Evolutionary conservation across 1,140 invertebrate species (phyloP).

Genomic region (Phenacoccus solenopsis): DNA sequence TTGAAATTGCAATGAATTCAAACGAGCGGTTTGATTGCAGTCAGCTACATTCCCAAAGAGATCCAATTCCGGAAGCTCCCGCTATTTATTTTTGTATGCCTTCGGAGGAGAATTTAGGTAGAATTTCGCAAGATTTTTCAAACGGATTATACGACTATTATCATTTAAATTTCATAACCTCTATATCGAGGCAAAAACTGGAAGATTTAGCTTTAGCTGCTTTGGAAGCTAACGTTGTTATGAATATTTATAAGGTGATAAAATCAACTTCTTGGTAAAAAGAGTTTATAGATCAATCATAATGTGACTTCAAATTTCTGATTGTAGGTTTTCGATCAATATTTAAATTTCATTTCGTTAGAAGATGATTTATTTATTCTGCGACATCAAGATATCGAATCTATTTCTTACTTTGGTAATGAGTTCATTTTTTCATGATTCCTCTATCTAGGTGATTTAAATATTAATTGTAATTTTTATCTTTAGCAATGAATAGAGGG

Average conservation of each 20-base stretch:
- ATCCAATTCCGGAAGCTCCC: slow-evolving; percentile 94
- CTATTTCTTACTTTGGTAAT: slow-evolving; percentile 73
- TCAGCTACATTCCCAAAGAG: slow-evolving; percentile 82
- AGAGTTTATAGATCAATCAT: background rate
- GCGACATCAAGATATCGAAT: slow-evolving; percentile 79
- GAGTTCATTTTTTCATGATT: slow-evolving; percentile 37
- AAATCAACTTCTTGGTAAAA: slow-evolving; percentile 38
- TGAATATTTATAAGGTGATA: slow-evolving; percentile 68
- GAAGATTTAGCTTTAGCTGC: slow-evolving; percentile 91
- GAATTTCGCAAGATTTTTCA: slow-evolving; percentile 86
- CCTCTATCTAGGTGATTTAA: background rate
- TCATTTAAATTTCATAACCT: slow-evolving; percentile 95
- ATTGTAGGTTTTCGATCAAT: slow-evolving; percentile 79
- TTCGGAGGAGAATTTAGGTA: slow-evolving; percentile 89
- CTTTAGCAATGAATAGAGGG: slow-evolving; percentile 76
- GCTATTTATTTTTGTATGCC: slow-evolving; percentile 97
- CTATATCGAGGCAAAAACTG: slow-evolving; percentile 83
- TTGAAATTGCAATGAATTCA: background rate
- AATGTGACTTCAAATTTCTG: slow-evolving; percentile 23
- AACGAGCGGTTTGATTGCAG: slow-evolving; percentile 30
- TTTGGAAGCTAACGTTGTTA: slow-evolving; percentile 72
- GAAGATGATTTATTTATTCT: slow-evolving; percentile 97
- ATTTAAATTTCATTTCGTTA: slow-evolving; percentile 94
- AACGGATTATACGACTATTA: slow-evolving; percentile 89
- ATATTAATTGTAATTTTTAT: background rate